phyloP scores from a whole-genome alignment of 2,888 invertebrate genomes.

The Pseudanteris insignis region DNA sequence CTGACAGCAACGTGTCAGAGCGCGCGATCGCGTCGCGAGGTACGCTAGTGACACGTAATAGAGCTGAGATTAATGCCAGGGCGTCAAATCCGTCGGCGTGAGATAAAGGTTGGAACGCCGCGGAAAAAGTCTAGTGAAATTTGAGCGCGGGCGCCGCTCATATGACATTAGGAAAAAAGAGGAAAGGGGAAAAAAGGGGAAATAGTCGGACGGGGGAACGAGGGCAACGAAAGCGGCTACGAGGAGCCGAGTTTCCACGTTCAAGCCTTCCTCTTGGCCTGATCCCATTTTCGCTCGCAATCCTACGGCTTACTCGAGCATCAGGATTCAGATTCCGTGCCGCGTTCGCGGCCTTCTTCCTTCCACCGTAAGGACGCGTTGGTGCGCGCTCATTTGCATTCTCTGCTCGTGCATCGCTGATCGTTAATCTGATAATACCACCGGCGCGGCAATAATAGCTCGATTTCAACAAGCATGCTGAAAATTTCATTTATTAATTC shows the following conservation, averaged over 20 bases:
- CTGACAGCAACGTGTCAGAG: conserved; percentile 26
- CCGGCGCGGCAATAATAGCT: conserved; percentile 33
- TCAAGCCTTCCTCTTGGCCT: conserved; percentile 48
- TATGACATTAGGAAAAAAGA: not conserved
- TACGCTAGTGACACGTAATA: conserved; percentile 46
- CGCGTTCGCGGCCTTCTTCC: conserved; percentile 29
- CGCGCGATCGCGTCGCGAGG: conserved; percentile 3
- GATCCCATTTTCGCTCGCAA: conserved; percentile 49
- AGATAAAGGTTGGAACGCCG: conserved; percentile 50
- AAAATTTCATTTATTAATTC: conserved; percentile 44
- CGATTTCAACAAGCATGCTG: conserved; percentile 40
- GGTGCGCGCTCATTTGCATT: conserved; percentile 40
- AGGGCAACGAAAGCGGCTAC: conserved; percentile 12
- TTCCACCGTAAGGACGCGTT: conserved; percentile 22
- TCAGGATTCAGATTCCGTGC: conserved; percentile 42
- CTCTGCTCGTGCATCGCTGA: conserved; percentile 38
- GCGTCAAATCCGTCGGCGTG: conserved; percentile 54
- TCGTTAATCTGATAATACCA: conserved; percentile 41
- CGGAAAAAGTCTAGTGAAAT: conserved; percentile 16
- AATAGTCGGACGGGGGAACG: not conserved
- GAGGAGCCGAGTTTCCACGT: conserved; percentile 37
- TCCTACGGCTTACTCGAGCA: conserved; percentile 42
- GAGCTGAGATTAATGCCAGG: conserved; percentile 53
- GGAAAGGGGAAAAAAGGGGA: not conserved
- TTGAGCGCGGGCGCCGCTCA: conserved; percentile 2